phyloP scores from a whole-genome alignment of 1,140 invertebrate species.

The Nasonia giraulti region DNA sequence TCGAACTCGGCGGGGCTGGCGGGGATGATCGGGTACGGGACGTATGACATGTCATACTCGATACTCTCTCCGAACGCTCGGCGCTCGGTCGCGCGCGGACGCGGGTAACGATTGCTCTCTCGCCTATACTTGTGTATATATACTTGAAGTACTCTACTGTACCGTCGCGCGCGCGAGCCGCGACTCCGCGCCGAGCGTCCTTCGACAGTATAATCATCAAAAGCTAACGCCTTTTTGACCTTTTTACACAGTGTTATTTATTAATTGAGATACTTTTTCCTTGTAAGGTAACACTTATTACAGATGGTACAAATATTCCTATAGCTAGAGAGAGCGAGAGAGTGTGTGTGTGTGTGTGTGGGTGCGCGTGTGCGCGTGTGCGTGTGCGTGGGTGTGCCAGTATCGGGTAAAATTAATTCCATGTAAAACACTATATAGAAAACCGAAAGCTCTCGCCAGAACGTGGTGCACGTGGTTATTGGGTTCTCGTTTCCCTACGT shows the following conservation, averaged over 20 bases:
- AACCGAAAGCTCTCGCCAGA: slow-evolving; percentile 39
- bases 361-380: neutral
- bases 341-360: neutral
- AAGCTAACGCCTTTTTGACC: slow-evolving; percentile 50
- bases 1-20: slow-evolving; percentile 74
- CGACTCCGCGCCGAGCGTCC: slow-evolving; percentile 25
- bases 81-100: slow-evolving; percentile 26
- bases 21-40: slow-evolving; percentile 63
- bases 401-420: neutral
- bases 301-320: slow-evolving; percentile 72
- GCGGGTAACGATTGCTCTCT: too few species aligned
- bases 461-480: slow-evolving; percentile 32
- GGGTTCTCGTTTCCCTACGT: neutral
- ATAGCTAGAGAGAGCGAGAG: slow-evolving; percentile 58
- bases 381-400: neutral
- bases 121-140: neutral
- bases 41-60: slow-evolving; percentile 42
- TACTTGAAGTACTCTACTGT: too few species aligned
- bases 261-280: slow-evolving; percentile 59
- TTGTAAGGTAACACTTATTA: slow-evolving; percentile 67
- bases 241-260: slow-evolving; percentile 61
- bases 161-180: too few species aligned
- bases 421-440: slow-evolving; percentile 39
- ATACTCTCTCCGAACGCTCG: slow-evolving; percentile 36
- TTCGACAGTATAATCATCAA: slow-evolving; percentile 34